phyloP scores from a whole-genome alignment of 2,797 vertebrate genomes.

The Melanitta fusca region DNA sequence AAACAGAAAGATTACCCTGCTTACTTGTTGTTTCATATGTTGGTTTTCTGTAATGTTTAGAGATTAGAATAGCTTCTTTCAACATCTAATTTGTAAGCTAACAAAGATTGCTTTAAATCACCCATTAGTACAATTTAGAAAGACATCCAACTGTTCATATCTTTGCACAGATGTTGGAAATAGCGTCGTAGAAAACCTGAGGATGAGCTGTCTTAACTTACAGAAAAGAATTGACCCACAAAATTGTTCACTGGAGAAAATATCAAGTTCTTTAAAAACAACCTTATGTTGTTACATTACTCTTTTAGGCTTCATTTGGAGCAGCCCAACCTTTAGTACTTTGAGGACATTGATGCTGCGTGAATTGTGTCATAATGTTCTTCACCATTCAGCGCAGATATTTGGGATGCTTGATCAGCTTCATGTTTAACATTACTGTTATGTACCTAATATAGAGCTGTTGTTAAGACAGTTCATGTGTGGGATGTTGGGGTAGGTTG shows the following conservation, averaged over 20 bases:
- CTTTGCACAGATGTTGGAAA: neutral
- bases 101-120: neutral
- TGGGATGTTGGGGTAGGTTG: neutral
- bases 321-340: neutral
- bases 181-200: neutral
- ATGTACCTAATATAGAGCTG: neutral
- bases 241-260: neutral
- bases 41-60: constrained; percentile 9
- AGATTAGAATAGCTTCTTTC: constrained; percentile 1
- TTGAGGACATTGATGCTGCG: neutral
- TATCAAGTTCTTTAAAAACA: neutral
- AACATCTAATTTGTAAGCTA: constrained; percentile 21
- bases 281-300: neutral
- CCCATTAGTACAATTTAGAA: neutral
- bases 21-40: constrained; percentile 11
- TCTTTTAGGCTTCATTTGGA: neutral
- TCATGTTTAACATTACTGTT: neutral
- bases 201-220: neutral
- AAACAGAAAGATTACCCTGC: neutral
- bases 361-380: neutral
- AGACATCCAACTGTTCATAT: neutral
- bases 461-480: neutral
- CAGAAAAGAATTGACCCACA: neutral
- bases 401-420: neutral
- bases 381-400: neutral